Evolutionary conservation across 2,888 invertebrate species (phyloP), one percentile per base, ranked within the genome.

Genomic region (Tinea semifulvella): DNA sequence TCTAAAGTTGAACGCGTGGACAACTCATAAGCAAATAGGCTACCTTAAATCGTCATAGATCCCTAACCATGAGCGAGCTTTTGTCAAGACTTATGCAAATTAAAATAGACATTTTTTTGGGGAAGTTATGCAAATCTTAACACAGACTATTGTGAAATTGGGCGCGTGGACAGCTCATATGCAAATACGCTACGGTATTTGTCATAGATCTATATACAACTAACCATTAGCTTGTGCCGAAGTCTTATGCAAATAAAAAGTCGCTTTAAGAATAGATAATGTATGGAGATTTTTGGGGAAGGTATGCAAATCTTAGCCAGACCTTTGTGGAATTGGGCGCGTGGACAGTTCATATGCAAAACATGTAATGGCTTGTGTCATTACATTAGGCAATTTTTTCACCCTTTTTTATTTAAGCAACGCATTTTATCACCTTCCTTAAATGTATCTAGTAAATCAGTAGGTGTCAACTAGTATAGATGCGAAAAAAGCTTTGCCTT

Each of bases 331-430:
- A 43, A 22, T 26, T 26, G 18, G 26, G 63, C 77, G 68, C 75
- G 76, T 76, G 80, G 72, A 71, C 71, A 68, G 67, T 77, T 75
- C 72, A 68, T 75, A 77, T 77, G 77, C 68, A 70, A 75, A 77
- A 59, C 57, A 53, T 55, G 59, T 64, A 61, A 66, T 68, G 63
- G 60, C 61, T 63, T 61, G 65, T 62, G 63, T 62, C 22, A n/a
- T 31, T n/a, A n/a, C n/a, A n/a, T n/a, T n/a, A n/a, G n/a, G n/a
- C n/a, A n/a, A n/a, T n/a, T n/a, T n/a, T n/a, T n/a, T n/a, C n/a
- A n/a, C n/a, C n/a, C n/a, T n/a, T n/a, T n/a, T n/a, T n/a, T n/a
- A n/a, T n/a, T n/a, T n/a, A n/a, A n/a, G n/a, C n/a, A n/a, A n/a
- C n/a, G n/a, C n/a, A n/a, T n/a, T n/a, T n/a, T n/a, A n/a, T n/a